A percentile compares a stretch with the other conserved stretches of the same genome.
Evolutionary conservation across 2,888 invertebrate genomes (phyloP).

Genomic region (Calephelis perditalis): DNA sequence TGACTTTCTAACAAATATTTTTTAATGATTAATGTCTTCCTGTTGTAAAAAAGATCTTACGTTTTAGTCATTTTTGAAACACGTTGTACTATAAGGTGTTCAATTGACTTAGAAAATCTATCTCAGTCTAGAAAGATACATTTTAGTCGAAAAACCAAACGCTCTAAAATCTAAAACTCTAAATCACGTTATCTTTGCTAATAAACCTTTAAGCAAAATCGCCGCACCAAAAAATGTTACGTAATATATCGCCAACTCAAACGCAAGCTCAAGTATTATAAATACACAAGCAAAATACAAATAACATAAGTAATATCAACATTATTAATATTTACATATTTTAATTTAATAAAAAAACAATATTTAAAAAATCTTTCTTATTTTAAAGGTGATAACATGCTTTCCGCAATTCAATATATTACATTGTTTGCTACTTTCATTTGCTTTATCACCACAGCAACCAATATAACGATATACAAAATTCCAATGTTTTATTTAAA

Average conservation of each 20-base stretch:
- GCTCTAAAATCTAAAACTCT: not conserved
- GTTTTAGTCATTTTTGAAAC: not conserved
- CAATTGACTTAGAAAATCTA: slow-evolving; percentile 8
- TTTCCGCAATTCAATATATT: not conserved
- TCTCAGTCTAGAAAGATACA: slow-evolving; percentile 1
- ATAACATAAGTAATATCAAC: slow-evolving; percentile 39
- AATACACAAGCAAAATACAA: slow-evolving; percentile 38
- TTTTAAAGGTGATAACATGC: slow-evolving; percentile 7
- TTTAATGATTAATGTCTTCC: too few species aligned
- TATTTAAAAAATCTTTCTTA: slow-evolving; percentile 16
- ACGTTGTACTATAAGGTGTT: slow-evolving; percentile 2
- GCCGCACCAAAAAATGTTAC: slow-evolving; percentile 27
- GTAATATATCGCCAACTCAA: slow-evolving; percentile 26
- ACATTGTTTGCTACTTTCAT: slow-evolving; percentile 8
- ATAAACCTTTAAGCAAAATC: slow-evolving; percentile 24
- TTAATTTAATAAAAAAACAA: slow-evolving; percentile 21
- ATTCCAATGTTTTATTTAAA: not conserved
- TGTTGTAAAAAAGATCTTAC: not conserved
- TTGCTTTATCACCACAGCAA: not conserved
- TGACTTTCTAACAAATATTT: too few species aligned
- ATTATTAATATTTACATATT: slow-evolving; percentile 44
- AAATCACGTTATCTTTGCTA: slow-evolving; percentile 4
- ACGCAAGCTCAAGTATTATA: slow-evolving; percentile 28
- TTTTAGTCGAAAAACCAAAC: not conserved
- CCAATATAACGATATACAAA: not conserved